These are phyloP conservation scores for Datnioides undecimradiatus DNA, from an alignment of 2,113 vertebrate species.

Conservation along the genomic window DNA sequence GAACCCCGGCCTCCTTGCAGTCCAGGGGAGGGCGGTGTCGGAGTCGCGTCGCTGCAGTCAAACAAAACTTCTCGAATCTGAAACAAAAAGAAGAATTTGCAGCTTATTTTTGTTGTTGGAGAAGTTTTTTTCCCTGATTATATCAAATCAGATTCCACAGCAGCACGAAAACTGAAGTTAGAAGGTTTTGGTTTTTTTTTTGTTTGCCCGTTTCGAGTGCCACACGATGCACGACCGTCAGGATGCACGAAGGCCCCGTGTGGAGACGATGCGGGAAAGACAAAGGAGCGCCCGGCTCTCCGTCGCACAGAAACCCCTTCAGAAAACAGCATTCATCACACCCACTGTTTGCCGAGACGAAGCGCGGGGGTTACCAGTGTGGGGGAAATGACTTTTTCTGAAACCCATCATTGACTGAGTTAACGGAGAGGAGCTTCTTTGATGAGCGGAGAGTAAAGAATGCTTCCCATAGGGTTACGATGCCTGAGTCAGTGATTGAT, in stretches of 20 bases:
- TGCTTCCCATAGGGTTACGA: conserved; percentile 66
- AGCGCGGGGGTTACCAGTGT: conserved; percentile 56
- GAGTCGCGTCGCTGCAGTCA: too few species aligned
- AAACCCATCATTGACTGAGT: conserved; percentile 80
- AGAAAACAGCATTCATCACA: conserved; percentile 62
- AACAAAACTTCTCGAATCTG: too few species aligned
- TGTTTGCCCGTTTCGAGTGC: too few species aligned
- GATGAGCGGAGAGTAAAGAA: conserved; percentile 73
- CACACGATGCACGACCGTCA: not conserved
- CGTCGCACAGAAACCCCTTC: conserved; percentile 5
- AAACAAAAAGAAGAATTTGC: too few species aligned
- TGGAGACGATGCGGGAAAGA: conserved; percentile 30
- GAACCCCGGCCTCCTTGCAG: not conserved
- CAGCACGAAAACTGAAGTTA: too few species aligned
- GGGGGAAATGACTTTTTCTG: conserved; percentile 72
- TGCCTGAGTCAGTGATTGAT: conserved; percentile 73
- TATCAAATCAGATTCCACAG: too few species aligned
- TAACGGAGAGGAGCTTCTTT: conserved; percentile 75
- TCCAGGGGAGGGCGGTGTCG: too few species aligned
- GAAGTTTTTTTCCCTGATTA: too few species aligned
- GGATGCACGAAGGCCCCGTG: conserved; percentile 5
- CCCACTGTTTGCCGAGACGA: conserved; percentile 56
- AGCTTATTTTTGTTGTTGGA: too few species aligned
- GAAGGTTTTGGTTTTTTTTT: too few species aligned
- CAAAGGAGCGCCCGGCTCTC: conserved; percentile 18